Evolutionary conservation across 2,797 vertebrate genomes (phyloP).

Genomic region (Sebastiscus albofasciatus): DNA sequence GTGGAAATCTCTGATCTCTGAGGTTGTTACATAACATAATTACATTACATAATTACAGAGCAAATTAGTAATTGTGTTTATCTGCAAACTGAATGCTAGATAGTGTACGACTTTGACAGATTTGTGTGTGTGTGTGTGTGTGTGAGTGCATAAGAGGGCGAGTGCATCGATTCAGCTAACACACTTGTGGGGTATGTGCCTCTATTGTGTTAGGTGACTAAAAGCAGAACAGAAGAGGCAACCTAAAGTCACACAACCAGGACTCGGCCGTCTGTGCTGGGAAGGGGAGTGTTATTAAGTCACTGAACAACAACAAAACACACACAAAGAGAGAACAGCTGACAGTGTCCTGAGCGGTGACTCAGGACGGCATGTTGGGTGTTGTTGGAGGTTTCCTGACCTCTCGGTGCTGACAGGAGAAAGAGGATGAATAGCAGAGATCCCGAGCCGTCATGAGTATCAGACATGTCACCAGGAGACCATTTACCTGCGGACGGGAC

Average conservation of each 20-base stretch:
- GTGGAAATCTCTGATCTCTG: too few relatives aligned
- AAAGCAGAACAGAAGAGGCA: conserved; percentile 55
- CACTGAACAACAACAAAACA: conserved; percentile 39
- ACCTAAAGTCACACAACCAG: conserved; percentile 30
- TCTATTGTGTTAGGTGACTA: conserved; percentile 70
- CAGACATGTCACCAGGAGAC: conserved; percentile 59
- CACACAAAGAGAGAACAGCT: conserved; percentile 34
- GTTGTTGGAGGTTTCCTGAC: conserved; percentile 61
- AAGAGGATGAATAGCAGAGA: conserved; percentile 11
- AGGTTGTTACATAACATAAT: background rate
- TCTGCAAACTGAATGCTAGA: background rate
- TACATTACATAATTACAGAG: background rate
- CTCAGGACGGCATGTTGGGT: conserved; percentile 55
- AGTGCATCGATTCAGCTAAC: conserved; percentile 42
- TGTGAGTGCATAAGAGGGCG: background rate
- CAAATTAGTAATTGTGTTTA: background rate
- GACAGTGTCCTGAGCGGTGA: conserved; percentile 54
- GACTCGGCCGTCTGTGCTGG: background rate
- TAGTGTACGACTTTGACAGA: background rate
- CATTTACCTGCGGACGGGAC: conserved; percentile 16
- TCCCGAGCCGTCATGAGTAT: conserved; percentile 49
- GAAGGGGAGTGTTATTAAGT: conserved; percentile 48
- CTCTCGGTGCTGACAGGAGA: conserved; percentile 17
- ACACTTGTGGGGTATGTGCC: conserved; percentile 71
- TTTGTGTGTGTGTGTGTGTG: background rate